Evolutionary conservation across 1,140 invertebrate genomes (phyloP).

Genomic region (Phthorimaea operculella): DNA sequence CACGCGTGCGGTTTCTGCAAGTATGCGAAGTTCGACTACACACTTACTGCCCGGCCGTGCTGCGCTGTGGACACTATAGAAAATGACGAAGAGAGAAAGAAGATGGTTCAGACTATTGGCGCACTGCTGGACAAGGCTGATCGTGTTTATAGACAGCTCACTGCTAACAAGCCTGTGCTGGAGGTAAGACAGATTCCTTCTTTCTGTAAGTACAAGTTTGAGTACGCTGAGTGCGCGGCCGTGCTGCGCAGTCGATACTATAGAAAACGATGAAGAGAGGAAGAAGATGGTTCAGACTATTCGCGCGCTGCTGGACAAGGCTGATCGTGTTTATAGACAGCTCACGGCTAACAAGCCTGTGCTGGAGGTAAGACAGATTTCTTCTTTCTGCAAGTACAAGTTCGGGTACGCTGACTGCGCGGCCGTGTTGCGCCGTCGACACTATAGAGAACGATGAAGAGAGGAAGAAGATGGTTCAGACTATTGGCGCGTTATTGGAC

Average conservation of each 20-base stretch:
- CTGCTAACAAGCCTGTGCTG: conserved; percentile 88
- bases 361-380: too few relatives aligned
- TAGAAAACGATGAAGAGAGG: too few relatives aligned
- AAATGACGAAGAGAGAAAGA: conserved; percentile 95
- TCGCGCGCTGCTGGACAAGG: too few relatives aligned
- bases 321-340: too few relatives aligned
- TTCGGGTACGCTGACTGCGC: too few relatives aligned
- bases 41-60: conserved; percentile 88
- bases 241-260: conserved; percentile 96
- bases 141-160: conserved; percentile 90
- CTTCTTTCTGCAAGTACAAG: too few relatives aligned
- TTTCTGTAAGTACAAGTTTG: conserved; percentile 98
- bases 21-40: conserved; percentile 99
- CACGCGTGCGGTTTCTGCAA: conserved; percentile 99
- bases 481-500: too few relatives aligned
- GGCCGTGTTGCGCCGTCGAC: too few relatives aligned
- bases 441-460: too few relatives aligned
- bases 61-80: conserved; percentile 98
- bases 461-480: too few relatives aligned
- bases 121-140: conserved; percentile 93
- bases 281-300: too few relatives aligned
- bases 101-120: conserved; percentile 92
- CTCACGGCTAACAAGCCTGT: too few relatives aligned
- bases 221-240: conserved; percentile 91
- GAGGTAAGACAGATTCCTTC: conserved; percentile 79